Conservation (phyloP, 2,797 vertebrate genomes). For the Amazona ochrocephala region DNA sequence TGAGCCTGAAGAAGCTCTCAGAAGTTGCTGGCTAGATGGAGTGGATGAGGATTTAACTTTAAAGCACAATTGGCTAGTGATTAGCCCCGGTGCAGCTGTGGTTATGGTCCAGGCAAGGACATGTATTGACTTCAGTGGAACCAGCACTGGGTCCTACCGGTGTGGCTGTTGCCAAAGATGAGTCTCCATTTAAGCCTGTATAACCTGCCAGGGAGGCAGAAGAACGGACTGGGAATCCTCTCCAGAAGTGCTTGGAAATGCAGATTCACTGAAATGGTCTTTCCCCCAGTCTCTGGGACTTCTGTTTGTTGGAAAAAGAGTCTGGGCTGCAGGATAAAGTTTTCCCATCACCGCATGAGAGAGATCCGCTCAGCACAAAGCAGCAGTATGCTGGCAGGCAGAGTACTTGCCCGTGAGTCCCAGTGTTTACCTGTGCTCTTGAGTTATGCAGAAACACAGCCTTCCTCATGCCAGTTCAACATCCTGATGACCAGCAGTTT, state of each 20-base stretch:
- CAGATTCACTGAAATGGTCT: not conserved
- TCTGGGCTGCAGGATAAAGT: constrained; percentile 12
- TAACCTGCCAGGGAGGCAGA: not conserved
- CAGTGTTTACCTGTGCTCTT: not conserved
- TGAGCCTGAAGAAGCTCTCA: constrained; percentile 14
- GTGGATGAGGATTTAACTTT: constrained; percentile 12
- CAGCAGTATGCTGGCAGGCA: constrained; percentile 17
- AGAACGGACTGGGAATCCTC: not conserved
- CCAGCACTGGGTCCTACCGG: not conserved
- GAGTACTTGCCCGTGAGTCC: not conserved
- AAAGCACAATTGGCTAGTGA: constrained; percentile 22
- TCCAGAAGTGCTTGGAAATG: constrained; percentile 9
- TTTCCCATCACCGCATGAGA: not conserved
- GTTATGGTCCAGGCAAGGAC: not conserved
- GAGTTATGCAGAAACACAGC: constrained; percentile 34
- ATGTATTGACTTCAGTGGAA: not conserved
- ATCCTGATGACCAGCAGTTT: constrained; percentile 30
- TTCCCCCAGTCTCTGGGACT: not conserved
- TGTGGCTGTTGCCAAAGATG: constrained; percentile 53
- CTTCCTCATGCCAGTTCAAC: constrained; percentile 35
- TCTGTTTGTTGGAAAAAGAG: not conserved
- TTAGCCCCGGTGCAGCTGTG: not conserved
- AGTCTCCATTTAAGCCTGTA: not conserved
- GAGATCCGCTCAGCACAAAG: constrained; percentile 33
- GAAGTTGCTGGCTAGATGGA: constrained; percentile 21